Evolutionary conservation across 2,888 invertebrate species (phyloP).

Genomic region (Pyrrhia umbra): DNA sequence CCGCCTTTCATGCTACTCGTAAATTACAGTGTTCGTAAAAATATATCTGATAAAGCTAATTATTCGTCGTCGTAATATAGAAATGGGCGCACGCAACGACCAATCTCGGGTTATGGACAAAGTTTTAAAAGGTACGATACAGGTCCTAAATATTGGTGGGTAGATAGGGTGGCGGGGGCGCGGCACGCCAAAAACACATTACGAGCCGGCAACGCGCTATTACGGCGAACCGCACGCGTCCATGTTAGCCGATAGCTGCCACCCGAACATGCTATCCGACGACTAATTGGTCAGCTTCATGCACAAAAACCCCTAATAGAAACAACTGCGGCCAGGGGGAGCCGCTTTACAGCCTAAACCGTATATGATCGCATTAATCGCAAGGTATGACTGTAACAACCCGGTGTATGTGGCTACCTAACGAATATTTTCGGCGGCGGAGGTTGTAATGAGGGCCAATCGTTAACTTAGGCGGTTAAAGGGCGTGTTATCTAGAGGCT

Average conservation of each 20-base stretch:
- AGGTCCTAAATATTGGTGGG: conserved; percentile 83
- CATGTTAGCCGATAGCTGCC: conserved; percentile 81
- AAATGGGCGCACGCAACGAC: conserved; percentile 84
- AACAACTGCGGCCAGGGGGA: conserved; percentile 78
- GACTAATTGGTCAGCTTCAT: conserved; percentile 87
- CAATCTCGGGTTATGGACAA: conserved; percentile 82
- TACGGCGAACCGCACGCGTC: conserved; percentile 87
- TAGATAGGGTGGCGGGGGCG: conserved; percentile 83
- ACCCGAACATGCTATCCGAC: conserved; percentile 85
- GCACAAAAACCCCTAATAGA: conserved; percentile 85
- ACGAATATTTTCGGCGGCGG: conserved; percentile 71
- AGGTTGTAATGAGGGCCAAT: conserved; percentile 76
- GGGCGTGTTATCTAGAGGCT: conserved; percentile 81
- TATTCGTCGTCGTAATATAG: conserved; percentile 83
- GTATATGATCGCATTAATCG: conserved; percentile 75
- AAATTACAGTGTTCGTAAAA: conserved; percentile 82
- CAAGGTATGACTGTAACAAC: conserved; percentile 62
- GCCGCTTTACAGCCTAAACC: conserved; percentile 74
- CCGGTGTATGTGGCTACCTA: conserved; percentile 60
- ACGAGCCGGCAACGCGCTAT: conserved; percentile 84
- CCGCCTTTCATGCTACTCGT: conserved; percentile 79
- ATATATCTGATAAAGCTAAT: conserved; percentile 84
- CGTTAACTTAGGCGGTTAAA: conserved; percentile 75
- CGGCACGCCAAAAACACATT: conserved; percentile 89
- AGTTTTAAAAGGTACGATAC: conserved; percentile 82